Conservation (phyloP, 2,797 vertebrate species). For the Sebastes hopkinsi region DNA sequence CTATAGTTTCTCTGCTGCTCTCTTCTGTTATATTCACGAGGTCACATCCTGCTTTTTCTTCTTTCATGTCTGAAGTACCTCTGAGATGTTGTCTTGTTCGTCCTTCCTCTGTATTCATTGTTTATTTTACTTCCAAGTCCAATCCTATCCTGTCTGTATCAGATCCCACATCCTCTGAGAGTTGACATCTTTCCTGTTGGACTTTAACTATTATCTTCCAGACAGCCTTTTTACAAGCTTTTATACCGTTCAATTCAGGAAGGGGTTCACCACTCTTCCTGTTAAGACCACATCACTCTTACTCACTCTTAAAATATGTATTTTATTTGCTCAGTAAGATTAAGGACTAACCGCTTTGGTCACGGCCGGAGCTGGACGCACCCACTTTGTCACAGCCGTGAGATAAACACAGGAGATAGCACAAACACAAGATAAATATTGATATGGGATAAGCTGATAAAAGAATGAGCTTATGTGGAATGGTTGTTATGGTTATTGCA, state of each 20-base stretch:
- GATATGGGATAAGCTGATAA: conserved; percentile 15
- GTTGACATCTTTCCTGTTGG: neutral
- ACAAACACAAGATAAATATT: conserved; percentile 21
- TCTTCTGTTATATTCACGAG: neutral
- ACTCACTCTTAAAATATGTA: conserved; percentile 42
- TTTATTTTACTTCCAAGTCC: neutral
- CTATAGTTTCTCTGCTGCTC: neutral
- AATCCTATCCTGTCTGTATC: neutral
- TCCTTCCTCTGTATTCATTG: conserved; percentile 5
- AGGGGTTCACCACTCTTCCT: conserved; percentile 4
- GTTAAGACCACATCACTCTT: conserved; percentile 6
- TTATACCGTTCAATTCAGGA: conserved; percentile 29
- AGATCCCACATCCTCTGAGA: neutral
- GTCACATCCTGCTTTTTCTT: conserved; percentile 5
- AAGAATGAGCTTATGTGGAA: conserved; percentile 4
- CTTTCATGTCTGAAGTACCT: neutral
- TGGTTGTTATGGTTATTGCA: conserved; percentile 6
- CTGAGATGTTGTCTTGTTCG: neutral
- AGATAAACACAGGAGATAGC: conserved; percentile 48
- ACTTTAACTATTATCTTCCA: neutral
- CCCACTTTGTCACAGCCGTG: conserved; percentile 29
- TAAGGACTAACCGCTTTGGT: conserved; percentile 19
- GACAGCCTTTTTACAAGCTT: conserved; percentile 10
- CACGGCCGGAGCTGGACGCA: neutral
- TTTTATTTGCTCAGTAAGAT: conserved; percentile 46